Percentiles rank a stretch among this genome's conserved stretches.
These are phyloP conservation scores for Gonocerus acuteangulatus DNA, from an alignment of 2,888 invertebrate species.

Conservation along the genomic window DNA sequence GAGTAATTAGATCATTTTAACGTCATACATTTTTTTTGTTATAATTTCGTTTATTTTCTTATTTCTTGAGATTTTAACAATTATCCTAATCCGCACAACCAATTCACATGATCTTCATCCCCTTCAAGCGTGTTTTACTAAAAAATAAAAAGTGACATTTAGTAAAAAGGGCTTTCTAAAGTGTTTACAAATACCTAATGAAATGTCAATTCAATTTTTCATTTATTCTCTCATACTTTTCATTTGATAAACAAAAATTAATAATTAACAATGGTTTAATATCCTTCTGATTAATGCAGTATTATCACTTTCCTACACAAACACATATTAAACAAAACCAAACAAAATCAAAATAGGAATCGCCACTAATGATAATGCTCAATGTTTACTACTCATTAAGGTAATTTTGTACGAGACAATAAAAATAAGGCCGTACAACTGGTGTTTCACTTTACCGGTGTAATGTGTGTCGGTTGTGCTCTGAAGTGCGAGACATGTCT, in stretches of 20 bases:
- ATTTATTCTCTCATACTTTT: background rate
- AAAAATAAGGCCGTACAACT: slow-evolving; percentile 28
- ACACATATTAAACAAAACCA: background rate
- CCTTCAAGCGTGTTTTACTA: background rate
- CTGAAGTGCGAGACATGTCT: slow-evolving; percentile 20
- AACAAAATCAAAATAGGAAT: background rate
- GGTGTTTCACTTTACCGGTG: slow-evolving; percentile 23
- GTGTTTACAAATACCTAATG: background rate
- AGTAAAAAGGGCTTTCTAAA: no score
- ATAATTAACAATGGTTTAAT: no score
- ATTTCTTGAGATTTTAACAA: background rate
- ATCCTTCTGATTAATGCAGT: no score
- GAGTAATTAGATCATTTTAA: background rate
- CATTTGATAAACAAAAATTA: no score
- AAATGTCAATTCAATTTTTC: background rate
- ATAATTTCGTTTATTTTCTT: background rate
- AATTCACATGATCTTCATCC: slow-evolving; percentile 4
- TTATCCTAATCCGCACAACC: slow-evolving; percentile 8
- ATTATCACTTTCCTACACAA: no score
- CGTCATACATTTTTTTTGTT: background rate
- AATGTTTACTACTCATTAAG: background rate
- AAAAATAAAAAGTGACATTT: no score
- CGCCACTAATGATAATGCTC: background rate
- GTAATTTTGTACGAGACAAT: slow-evolving; percentile 28
- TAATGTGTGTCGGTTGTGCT: slow-evolving; percentile 22